These are phyloP conservation scores for Papilio demoleus DNA, from an alignment of 2,888 invertebrate species.

Conservation along the genomic window DNA sequence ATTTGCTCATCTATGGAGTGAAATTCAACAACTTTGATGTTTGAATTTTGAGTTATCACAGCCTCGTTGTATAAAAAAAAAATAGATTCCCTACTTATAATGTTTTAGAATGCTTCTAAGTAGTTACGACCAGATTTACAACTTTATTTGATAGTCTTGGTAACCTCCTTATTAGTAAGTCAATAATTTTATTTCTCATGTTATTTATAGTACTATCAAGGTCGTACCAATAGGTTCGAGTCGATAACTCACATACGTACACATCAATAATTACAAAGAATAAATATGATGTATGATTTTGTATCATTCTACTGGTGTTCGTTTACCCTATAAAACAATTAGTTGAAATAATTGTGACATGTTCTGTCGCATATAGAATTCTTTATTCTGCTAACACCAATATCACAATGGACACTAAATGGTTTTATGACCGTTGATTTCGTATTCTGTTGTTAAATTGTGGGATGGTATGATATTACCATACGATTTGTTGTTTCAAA, in stretches of 20 bases:
- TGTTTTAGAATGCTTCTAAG: too few relatives aligned
- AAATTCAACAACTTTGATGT: neutral
- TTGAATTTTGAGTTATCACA: neutral
- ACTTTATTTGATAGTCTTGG: neutral
- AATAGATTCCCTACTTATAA: too few relatives aligned
- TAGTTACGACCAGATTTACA: too few relatives aligned
- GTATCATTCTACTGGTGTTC: neutral
- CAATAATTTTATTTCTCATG: constrained; percentile 10
- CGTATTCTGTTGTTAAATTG: neutral
- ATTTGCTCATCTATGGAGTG: constrained; percentile 1
- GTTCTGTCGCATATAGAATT: neutral
- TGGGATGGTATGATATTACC: neutral
- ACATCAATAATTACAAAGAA: constrained; percentile 24
- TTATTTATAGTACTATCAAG: constrained; percentile 8
- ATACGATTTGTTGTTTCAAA: too few relatives aligned
- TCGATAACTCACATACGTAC: constrained; percentile 15
- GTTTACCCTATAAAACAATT: too few relatives aligned
- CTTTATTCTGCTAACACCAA: neutral
- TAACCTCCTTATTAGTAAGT: neutral
- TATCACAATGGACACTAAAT: neutral
- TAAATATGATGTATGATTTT: constrained; percentile 6
- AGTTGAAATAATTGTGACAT: neutral
- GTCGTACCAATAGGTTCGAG: constrained; percentile 9
- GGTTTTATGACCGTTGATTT: neutral
- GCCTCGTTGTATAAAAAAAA: too few relatives aligned